Conservation (phyloP, 1,140 invertebrate species). For the Cotesia vestalis region DNA sequence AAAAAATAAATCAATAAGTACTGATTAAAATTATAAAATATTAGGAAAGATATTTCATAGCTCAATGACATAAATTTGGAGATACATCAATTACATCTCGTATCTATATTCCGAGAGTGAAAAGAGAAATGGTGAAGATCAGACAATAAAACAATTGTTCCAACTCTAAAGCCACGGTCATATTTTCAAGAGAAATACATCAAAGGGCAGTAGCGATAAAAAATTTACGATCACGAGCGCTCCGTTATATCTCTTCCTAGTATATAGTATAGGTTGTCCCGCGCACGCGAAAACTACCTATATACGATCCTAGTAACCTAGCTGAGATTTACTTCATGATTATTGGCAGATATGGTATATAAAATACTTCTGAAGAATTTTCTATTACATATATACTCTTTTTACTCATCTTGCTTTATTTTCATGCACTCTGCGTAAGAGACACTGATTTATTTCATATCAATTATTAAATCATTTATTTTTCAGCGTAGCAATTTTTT, state of each 20-base stretch:
- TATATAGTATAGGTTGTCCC: background rate
- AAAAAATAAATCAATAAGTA: no score
- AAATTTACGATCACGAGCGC: constrained; percentile 36
- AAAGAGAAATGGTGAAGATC: constrained; percentile 36
- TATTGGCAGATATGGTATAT: constrained; percentile 36
- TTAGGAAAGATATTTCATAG: no score
- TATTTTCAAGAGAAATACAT: constrained; percentile 42
- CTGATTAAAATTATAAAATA: no score
- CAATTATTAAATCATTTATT: background rate
- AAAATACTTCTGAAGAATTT: constrained; percentile 21
- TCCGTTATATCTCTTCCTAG: constrained; percentile 29
- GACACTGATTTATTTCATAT: no score
- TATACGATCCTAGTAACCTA: constrained; percentile 23
- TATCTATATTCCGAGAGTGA: background rate
- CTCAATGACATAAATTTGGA: no score
- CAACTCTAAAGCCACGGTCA: constrained; percentile 36
- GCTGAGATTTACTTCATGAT: constrained; percentile 43
- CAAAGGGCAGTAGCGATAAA: constrained; percentile 42
- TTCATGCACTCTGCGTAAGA: constrained; percentile 1
- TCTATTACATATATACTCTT: constrained; percentile 3
- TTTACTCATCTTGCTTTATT: background rate
- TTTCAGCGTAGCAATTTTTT: background rate
- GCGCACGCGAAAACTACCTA: constrained; percentile 3
- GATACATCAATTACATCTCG: no score
- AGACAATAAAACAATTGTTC: constrained; percentile 43